These are phyloP conservation scores for Leptatherina wallacei DNA, from an alignment of 2,797 vertebrate genomes.

Conservation along the genomic window DNA sequence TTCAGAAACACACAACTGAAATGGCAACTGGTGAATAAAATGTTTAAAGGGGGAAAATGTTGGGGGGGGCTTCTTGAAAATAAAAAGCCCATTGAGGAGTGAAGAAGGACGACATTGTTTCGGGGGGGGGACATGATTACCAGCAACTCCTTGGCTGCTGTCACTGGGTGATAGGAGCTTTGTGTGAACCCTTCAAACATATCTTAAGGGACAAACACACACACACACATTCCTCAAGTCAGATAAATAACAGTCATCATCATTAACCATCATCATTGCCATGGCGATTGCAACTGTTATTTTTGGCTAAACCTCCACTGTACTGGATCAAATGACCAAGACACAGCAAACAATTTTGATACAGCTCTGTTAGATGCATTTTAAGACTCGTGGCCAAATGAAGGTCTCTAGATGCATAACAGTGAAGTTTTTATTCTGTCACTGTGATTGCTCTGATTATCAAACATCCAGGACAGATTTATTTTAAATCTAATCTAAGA, in stretches of 20 bases:
- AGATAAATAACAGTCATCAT: conserved; percentile 71
- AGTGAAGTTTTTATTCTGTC: too few relatives aligned
- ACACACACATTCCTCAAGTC: conserved; percentile 32
- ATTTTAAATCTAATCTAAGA: not conserved
- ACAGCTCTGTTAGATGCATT: not conserved
- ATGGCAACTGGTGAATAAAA: conserved; percentile 67
- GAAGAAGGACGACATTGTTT: conserved; percentile 78
- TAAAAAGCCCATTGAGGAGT: conserved; percentile 70
- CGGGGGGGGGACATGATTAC: conserved; percentile 49
- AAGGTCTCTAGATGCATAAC: too few relatives aligned
- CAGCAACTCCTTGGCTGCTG: conserved; percentile 64
- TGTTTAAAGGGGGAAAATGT: conserved; percentile 52
- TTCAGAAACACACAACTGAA: conserved; percentile 62
- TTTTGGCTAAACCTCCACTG: conserved; percentile 57
- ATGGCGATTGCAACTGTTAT: conserved; percentile 63
- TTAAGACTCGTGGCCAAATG: not conserved
- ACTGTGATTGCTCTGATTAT: not conserved
- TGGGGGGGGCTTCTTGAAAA: conserved; percentile 51
- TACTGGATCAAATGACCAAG: conserved; percentile 48
- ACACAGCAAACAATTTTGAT: conserved; percentile 33
- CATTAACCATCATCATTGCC: conserved; percentile 77
- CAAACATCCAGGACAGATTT: not conserved
- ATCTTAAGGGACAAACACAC: conserved; percentile 27
- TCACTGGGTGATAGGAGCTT: conserved; percentile 60
- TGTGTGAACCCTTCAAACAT: conserved; percentile 55